phyloP scores from a whole-genome alignment of 2,113 vertebrate genomes.

The Verasper variegatus region DNA sequence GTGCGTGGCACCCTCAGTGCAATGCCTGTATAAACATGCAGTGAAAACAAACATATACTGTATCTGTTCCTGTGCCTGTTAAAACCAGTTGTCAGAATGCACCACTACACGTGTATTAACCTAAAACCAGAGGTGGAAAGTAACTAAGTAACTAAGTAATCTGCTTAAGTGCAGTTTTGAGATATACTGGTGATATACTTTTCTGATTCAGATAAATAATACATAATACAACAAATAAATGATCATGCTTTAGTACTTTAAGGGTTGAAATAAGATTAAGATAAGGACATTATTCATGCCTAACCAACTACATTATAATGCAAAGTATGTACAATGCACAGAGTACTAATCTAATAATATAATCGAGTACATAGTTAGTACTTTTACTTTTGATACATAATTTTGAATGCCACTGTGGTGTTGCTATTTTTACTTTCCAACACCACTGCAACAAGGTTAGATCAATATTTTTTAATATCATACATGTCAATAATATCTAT shows the following conservation, averaged over 20 bases:
- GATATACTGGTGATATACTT: too few relatives aligned
- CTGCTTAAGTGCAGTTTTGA: neutral
- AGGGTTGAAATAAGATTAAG: too few relatives aligned
- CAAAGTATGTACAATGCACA: neutral
- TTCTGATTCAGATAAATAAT: neutral
- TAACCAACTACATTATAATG: too few relatives aligned
- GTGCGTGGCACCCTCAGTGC: neutral
- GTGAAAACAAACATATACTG: neutral
- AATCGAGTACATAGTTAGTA: too few relatives aligned
- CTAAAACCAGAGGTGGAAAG: neutral
- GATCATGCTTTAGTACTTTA: neutral
- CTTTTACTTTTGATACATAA: too few relatives aligned
- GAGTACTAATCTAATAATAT: too few relatives aligned
- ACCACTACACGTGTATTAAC: neutral
- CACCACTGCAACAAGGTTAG: too few relatives aligned
- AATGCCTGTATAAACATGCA: constrained; percentile 14
- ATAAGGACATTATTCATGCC: too few relatives aligned
- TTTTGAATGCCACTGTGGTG: too few relatives aligned
- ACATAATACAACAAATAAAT: neutral
- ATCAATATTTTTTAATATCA: too few relatives aligned
- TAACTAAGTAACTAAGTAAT: neutral
- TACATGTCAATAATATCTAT: too few relatives aligned
- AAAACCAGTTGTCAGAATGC: constrained; percentile 22
- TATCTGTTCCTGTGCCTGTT: constrained; percentile 7
- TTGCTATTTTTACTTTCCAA: too few relatives aligned